Evolutionary conservation across 53 echinoderm and acorn worm species (phyloP).

Genomic region (Mesocentrotus franciscanus): DNA sequence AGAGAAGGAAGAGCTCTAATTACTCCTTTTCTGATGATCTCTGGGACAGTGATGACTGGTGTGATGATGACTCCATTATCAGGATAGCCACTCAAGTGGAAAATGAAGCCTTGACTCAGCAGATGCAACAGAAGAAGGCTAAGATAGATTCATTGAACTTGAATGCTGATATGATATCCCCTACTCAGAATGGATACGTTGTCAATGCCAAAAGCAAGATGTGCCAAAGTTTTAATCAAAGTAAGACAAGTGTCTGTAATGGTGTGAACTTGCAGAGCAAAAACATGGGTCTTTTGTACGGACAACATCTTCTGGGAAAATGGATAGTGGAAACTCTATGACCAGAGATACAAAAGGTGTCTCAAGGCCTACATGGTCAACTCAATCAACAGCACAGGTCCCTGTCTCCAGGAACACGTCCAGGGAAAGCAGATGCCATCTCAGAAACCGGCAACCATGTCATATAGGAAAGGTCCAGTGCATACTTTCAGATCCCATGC

Average conservation of each 20-base stretch:
- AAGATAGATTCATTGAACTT: background rate
- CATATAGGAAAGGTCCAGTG: background rate
- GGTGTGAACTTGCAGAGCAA: background rate
- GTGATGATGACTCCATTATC: conserved; percentile 72
- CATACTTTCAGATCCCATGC: conserved; percentile 15
- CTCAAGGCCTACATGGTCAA: background rate
- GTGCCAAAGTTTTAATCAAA: conserved; percentile 20
- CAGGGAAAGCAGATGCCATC: background rate
- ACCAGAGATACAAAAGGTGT: background rate
- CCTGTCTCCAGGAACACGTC: background rate
- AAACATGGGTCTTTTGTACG: background rate
- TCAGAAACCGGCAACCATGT: conserved; percentile 8
- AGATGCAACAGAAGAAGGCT: conserved; percentile 22
- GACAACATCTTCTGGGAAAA: background rate
- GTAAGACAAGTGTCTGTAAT: background rate
- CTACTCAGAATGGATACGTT: background rate
- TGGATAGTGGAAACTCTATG: background rate
- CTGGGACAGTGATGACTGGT: conserved; percentile 74
- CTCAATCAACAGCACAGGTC: conserved; percentile 12
- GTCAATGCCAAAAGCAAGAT: background rate
- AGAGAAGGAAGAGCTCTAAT: conserved; percentile 50
- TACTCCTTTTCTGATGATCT: conserved; percentile 60
- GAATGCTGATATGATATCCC: conserved; percentile 22
- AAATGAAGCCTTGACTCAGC: conserved; percentile 64
- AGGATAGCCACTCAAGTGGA: conserved; percentile 74